Percentiles rank a stretch among this genome's conserved stretches.
phyloP scores from a whole-genome alignment of 2,888 invertebrate genomes.

The Metellina segmentata region DNA sequence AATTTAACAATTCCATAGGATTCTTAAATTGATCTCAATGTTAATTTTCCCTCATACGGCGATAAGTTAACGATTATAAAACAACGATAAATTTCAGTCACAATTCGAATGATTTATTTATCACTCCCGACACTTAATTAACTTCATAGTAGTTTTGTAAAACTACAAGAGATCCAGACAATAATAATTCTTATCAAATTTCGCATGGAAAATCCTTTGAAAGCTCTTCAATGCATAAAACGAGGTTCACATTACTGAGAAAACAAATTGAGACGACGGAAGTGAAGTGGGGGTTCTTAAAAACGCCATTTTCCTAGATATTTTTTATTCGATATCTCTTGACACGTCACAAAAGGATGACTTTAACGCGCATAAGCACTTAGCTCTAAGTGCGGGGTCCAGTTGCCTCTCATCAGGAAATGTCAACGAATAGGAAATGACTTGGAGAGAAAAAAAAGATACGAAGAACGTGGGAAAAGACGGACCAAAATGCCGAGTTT shows the following conservation, averaged over 20 bases:
- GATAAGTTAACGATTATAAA: no score
- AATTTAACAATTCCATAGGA: no score
- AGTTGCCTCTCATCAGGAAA: neutral
- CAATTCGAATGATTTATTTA: neutral
- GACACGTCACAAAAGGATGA: neutral
- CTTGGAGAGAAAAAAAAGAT: neutral
- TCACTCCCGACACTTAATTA: neutral
- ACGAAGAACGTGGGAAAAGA: neutral
- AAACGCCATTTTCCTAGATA: neutral
- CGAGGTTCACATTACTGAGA: neutral
- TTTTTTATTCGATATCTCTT: neutral
- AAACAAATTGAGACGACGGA: neutral
- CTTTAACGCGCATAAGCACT: neutral
- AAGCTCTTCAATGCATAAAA: neutral
- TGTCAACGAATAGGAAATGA: neutral
- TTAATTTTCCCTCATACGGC: no score
- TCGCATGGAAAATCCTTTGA: neutral
- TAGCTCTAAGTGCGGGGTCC: neutral
- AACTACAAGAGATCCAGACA: neutral
- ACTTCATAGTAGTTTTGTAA: neutral
- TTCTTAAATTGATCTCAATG: no score
- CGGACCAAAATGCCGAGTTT: neutral
- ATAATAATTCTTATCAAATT: neutral
- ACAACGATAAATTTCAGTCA: neutral
- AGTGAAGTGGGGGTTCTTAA: neutral